Conservation (phyloP, 1,140 invertebrate species). For the Temnothorax curvispinosus region DNA sequence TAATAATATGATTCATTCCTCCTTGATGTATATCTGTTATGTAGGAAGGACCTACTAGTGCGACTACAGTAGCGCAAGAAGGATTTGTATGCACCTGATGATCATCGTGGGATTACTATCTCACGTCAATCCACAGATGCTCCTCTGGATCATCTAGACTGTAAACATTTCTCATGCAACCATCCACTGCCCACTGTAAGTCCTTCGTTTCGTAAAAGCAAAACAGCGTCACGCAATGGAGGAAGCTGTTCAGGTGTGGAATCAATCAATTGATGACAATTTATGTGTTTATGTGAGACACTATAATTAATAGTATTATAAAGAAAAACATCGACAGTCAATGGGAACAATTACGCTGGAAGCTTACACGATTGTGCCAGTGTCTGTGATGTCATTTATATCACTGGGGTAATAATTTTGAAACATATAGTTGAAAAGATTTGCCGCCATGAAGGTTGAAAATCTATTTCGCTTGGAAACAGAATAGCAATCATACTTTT, state of each 20-base stretch:
- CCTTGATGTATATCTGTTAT: slow-evolving; percentile 46
- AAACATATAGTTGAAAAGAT: slow-evolving; percentile 10
- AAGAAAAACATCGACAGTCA: slow-evolving; percentile 70
- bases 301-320: slow-evolving; percentile 70
- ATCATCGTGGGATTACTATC: slow-evolving; percentile 73
- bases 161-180: slow-evolving; percentile 80
- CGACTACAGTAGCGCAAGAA: slow-evolving; percentile 79
- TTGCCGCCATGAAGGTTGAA: slow-evolving; percentile 38
- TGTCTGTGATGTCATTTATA: slow-evolving; percentile 71
- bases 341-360: slow-evolving; percentile 68
- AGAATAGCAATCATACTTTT: slow-evolving; percentile 66
- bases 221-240: slow-evolving; percentile 66
- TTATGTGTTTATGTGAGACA: slow-evolving; percentile 53
- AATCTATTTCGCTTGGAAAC: slow-evolving; percentile 47
- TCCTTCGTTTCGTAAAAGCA: slow-evolving; percentile 73
- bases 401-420: slow-evolving; percentile 41
- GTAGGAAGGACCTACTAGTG: slow-evolving; percentile 73
- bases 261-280: slow-evolving; percentile 62
- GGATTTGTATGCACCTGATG: slow-evolving; percentile 83
- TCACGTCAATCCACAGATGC: slow-evolving; percentile 75
- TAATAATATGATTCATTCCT: slow-evolving; percentile 18
- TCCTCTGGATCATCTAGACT: slow-evolving; percentile 79
- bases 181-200: slow-evolving; percentile 83
- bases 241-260: slow-evolving; percentile 62
- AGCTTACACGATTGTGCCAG: slow-evolving; percentile 68